Conservation (phyloP, 1,140 invertebrate genomes). For the Cydia strobilella region DNA sequence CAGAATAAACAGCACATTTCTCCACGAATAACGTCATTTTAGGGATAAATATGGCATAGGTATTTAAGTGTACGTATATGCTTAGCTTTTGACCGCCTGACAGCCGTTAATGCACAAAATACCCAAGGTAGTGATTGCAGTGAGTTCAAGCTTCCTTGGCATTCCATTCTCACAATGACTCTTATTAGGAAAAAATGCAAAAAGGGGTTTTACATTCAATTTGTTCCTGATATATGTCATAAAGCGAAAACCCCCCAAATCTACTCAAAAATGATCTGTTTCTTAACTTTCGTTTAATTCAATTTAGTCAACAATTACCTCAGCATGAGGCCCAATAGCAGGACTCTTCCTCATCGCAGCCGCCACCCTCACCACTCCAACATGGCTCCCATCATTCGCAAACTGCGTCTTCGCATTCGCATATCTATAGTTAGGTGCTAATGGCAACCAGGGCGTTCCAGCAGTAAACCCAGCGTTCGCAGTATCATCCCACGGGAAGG, state of each 20-base stretch:
- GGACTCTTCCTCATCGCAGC: constrained; percentile 68
- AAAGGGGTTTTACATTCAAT: too few relatives aligned
- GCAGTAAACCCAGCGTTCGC: constrained; percentile 81
- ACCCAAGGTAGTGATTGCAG: too few relatives aligned
- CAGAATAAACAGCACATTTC: not conserved
- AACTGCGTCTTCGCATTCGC: constrained; percentile 81
- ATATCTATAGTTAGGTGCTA: constrained; percentile 79
- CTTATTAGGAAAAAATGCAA: too few relatives aligned
- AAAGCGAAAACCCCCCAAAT: too few relatives aligned
- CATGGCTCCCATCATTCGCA: constrained; percentile 59
- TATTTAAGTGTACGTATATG: too few relatives aligned
- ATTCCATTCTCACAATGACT: too few relatives aligned
- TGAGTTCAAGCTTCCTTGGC: too few relatives aligned
- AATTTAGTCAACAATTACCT: constrained; percentile 46
- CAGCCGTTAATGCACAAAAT: too few relatives aligned
- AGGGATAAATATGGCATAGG: too few relatives aligned
- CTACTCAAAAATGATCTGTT: too few relatives aligned
- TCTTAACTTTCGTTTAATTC: not conserved
- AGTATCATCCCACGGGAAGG: constrained; percentile 87
- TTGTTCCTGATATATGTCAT: too few relatives aligned
- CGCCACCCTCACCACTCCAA: constrained; percentile 60
- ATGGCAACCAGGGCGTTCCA: constrained; percentile 81
- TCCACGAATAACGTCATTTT: not conserved
- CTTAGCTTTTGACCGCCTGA: too few relatives aligned
- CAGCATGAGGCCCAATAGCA: constrained; percentile 62